Evolutionary conservation across 2,113 vertebrate genomes (phyloP).

Genomic region (Urocitellus parryii): DNA sequence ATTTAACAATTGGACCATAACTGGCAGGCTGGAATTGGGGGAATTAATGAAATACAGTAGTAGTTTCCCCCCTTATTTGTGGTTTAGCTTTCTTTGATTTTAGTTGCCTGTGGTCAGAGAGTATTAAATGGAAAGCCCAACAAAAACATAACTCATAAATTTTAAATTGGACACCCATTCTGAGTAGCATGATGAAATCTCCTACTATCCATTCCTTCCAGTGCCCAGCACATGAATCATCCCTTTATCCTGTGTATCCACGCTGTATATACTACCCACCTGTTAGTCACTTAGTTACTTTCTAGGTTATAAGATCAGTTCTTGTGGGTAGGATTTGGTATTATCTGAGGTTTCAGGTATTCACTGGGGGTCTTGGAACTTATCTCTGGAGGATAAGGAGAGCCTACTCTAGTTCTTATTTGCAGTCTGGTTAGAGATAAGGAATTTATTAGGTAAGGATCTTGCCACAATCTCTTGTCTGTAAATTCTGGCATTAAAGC

Average conservation of each 20-base stretch:
- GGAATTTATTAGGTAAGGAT: not conserved
- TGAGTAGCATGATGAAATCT: not conserved
- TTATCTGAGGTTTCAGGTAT: too few relatives aligned
- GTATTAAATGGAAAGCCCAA: not conserved
- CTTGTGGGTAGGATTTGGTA: not conserved
- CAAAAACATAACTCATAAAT: too few relatives aligned
- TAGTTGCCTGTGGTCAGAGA: not conserved
- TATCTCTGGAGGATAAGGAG: not conserved
- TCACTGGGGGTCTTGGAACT: not conserved
- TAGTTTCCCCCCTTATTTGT: not conserved
- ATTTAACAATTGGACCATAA: not conserved
- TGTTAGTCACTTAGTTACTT: not conserved
- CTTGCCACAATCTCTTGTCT: not conserved
- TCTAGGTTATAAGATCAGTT: not conserved
- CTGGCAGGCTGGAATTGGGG: not conserved
- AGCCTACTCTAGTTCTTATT: not conserved
- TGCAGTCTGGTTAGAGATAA: not conserved
- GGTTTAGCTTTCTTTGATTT: not conserved
- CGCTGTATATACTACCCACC: too few relatives aligned
- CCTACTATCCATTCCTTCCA: not conserved
- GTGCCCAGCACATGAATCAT: not conserved
- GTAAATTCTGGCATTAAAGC: not conserved
- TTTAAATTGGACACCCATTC: not conserved
- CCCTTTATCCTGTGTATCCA: not conserved
- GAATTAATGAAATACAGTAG: not conserved